phyloP scores from a whole-genome alignment of 2,113 vertebrate genomes.

The Donacobius atricapilla region DNA sequence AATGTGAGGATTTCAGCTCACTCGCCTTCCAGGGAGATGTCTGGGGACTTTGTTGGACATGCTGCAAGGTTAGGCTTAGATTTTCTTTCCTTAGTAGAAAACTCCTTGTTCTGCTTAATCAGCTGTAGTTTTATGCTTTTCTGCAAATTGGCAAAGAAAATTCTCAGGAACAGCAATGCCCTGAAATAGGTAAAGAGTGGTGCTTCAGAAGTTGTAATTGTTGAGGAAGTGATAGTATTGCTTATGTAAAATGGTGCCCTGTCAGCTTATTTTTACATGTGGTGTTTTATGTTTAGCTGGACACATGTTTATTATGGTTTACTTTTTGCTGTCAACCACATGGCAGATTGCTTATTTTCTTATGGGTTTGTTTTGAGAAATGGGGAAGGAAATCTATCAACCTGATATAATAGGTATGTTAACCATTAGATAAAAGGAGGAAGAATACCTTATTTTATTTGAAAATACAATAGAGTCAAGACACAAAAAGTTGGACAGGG shows the following conservation, averaged over 20 bases:
- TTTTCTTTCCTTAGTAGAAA: background rate
- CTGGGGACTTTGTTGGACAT: background rate
- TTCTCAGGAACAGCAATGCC: background rate
- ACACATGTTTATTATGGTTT: slow-evolving; percentile 54
- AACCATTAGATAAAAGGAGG: slow-evolving; percentile 43
- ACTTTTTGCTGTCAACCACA: background rate
- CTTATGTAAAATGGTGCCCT: slow-evolving; percentile 26
- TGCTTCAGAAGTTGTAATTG: background rate
- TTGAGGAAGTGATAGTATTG: slow-evolving; percentile 27
- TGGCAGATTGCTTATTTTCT: slow-evolving; percentile 43
- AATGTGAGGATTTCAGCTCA: background rate
- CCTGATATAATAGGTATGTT: slow-evolving; percentile 42
- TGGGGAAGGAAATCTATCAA: slow-evolving; percentile 53
- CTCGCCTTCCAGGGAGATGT: accelerated
- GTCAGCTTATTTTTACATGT: slow-evolving; percentile 41
- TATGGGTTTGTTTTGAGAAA: slow-evolving; percentile 9
- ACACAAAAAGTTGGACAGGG: slow-evolving; percentile 32
- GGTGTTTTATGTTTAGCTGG: slow-evolving; percentile 18
- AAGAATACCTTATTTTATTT: slow-evolving; percentile 42
- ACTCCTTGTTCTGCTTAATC: background rate
- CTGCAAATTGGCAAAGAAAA: background rate
- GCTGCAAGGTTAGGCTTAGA: background rate
- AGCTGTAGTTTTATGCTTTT: background rate
- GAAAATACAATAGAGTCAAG: slow-evolving; percentile 31
- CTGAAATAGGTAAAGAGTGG: background rate